phyloP scores from a whole-genome alignment of 2,113 vertebrate genomes.

The Lepus timidus region DNA sequence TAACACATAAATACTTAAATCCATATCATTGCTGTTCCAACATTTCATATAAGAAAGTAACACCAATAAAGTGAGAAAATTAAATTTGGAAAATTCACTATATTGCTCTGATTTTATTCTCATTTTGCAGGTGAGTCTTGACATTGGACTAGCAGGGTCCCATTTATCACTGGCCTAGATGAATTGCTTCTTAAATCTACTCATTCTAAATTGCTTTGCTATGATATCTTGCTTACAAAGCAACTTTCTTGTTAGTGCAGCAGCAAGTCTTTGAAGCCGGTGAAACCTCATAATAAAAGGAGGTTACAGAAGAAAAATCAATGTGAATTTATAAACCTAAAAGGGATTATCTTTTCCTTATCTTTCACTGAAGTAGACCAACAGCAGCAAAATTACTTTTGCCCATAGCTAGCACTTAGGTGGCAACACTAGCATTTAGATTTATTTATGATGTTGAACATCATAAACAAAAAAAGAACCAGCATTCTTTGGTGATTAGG shows the following conservation, averaged over 20 bases:
- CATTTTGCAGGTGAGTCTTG: neutral
- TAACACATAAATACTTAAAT: conserved; percentile 12
- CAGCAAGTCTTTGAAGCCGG: neutral
- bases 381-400: neutral
- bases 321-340: neutral
- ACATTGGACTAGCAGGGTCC: neutral
- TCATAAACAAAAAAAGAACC: neutral
- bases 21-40: neutral
- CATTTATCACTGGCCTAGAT: neutral
- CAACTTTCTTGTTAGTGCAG: neutral
- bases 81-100: conserved; percentile 6
- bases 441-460: neutral
- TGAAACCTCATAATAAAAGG: conserved; percentile 34
- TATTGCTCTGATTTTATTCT: neutral
- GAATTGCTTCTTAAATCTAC: neutral
- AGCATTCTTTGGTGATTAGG: neutral
- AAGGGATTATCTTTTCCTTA: neutral
- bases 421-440: neutral
- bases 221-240: conserved; percentile 30
- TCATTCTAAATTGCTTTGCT: neutral
- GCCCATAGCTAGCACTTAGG: neutral
- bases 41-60: neutral
- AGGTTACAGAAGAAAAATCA: conserved; percentile 11
- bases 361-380: neutral
- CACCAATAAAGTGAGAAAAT: neutral